Percentiles rank a stretch among this genome's conserved stretches.
These are phyloP conservation scores for Meandrusa payeni DNA, from an alignment of 2,888 invertebrate species.

Conservation along the genomic window DNA sequence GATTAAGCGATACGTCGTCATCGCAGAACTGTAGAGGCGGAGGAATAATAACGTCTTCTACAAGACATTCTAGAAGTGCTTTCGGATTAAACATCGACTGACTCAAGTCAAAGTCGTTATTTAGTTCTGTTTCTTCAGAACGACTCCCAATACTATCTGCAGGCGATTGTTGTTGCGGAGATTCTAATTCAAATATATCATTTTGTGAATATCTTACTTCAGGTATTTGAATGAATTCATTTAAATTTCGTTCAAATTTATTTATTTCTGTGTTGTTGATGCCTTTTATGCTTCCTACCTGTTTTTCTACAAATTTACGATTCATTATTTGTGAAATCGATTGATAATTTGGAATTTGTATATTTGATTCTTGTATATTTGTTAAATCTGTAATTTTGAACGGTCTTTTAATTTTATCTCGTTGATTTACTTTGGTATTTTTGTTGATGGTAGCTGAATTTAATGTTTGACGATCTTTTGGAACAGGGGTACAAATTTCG, in stretches of 20 bases:
- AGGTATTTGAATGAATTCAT: background rate
- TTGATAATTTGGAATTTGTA: constrained; percentile 14
- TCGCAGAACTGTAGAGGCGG: constrained; percentile 59
- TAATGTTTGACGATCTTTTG: background rate
- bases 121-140: constrained; percentile 3
- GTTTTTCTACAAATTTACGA: no score
- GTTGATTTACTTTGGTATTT: constrained; percentile 9
- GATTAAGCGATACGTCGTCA: constrained; percentile 30
- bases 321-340: background rate
- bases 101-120: constrained; percentile 40
- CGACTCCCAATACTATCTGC: background rate
- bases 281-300: no score
- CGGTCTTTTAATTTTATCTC: constrained; percentile 42
- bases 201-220: background rate
- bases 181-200: background rate
- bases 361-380: constrained; percentile 39
- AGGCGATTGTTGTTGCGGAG: background rate
- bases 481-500: background rate
- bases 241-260: background rate
- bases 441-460: constrained; percentile 2
- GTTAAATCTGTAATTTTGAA: constrained; percentile 60
- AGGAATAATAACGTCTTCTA: constrained; percentile 44
- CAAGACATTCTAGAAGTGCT: constrained; percentile 50
- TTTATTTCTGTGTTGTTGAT: background rate
- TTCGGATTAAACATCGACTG: constrained; percentile 61